A percentile compares a stretch with the other conserved stretches of the same genome.
phyloP scores from a whole-genome alignment of 2,113 vertebrate species.

The Synodontis membranacea region DNA sequence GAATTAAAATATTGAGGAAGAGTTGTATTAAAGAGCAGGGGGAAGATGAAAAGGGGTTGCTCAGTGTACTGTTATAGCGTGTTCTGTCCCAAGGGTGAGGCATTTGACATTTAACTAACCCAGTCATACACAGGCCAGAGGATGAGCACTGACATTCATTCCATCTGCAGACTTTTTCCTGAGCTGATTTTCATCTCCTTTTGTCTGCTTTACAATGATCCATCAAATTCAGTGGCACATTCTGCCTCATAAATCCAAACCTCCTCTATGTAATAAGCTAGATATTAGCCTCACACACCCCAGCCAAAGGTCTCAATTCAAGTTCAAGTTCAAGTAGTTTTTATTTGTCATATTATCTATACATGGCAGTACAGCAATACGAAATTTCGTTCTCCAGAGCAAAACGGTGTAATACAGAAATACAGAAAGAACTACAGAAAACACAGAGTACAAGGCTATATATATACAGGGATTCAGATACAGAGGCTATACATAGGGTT shows the following conservation, averaged over 20 bases:
- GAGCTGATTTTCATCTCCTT: slow-evolving; percentile 32
- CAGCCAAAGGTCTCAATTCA: too few relatives aligned
- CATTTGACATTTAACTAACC: slow-evolving; percentile 69
- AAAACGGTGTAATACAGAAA: too few relatives aligned
- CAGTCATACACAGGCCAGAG: slow-evolving; percentile 60
- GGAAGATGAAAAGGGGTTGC: slow-evolving; percentile 35
- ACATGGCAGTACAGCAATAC: too few relatives aligned
- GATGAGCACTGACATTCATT: slow-evolving; percentile 69
- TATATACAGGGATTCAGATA: too few relatives aligned
- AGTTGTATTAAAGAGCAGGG: not conserved
- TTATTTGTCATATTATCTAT: too few relatives aligned
- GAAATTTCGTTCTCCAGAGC: too few relatives aligned
- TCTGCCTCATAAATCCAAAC: not conserved
- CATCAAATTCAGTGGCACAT: slow-evolving; percentile 33
- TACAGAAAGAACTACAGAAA: too few relatives aligned
- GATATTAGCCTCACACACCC: not conserved
- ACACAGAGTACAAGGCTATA: too few relatives aligned
- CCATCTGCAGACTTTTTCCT: slow-evolving; percentile 51
- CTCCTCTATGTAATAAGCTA: slow-evolving; percentile 6
- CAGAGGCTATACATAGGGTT: too few relatives aligned
- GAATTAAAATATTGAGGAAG: not conserved
- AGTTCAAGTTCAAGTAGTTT: too few relatives aligned
- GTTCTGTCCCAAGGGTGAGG: slow-evolving; percentile 46
- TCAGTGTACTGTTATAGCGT: slow-evolving; percentile 18
- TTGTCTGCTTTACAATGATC: slow-evolving; percentile 19